Conservation (phyloP, 2,888 invertebrate genomes). For the Leptinotarsa peninsularis region DNA sequence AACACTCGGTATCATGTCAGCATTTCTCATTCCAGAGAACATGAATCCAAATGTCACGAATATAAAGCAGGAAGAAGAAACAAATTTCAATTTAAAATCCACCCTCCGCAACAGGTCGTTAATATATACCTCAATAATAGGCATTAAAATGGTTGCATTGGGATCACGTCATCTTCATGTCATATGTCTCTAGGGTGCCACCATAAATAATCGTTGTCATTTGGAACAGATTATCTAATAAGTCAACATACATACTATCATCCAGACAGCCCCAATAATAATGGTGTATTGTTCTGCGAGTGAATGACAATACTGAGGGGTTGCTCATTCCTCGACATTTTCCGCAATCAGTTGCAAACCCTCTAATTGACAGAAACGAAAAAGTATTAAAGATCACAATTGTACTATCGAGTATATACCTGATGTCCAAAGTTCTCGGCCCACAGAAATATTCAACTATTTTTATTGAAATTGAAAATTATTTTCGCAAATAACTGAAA, state of each 20-base stretch:
- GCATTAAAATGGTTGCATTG: constrained; percentile 48
- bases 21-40: background rate
- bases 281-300: constrained; percentile 53
- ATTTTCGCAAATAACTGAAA: too few species aligned
- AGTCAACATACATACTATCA: constrained; percentile 63
- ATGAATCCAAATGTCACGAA: background rate
- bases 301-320: constrained; percentile 31
- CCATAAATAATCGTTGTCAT: constrained; percentile 64
- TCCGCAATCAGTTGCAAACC: constrained; percentile 15
- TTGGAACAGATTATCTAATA: constrained; percentile 64
- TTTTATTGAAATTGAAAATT: too few species aligned
- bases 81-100: constrained; percentile 14
- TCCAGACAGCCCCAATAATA: constrained; percentile 57
- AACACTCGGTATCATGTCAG: background rate
- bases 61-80: constrained; percentile 6
- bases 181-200: constrained; percentile 47
- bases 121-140: constrained; percentile 44
- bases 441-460: too few species aligned
- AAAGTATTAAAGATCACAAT: too few species aligned
- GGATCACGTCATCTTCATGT: constrained; percentile 47
- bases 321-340: background rate
- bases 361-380: constrained; percentile 4
- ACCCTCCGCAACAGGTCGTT: constrained; percentile 41
- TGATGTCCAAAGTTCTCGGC: too few species aligned
- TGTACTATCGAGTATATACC: too few species aligned